Percentiles rank a stretch among this genome's conserved stretches.
Conservation (phyloP, 2,797 vertebrate genomes). For the Acrocephalus scirpaceus region DNA sequence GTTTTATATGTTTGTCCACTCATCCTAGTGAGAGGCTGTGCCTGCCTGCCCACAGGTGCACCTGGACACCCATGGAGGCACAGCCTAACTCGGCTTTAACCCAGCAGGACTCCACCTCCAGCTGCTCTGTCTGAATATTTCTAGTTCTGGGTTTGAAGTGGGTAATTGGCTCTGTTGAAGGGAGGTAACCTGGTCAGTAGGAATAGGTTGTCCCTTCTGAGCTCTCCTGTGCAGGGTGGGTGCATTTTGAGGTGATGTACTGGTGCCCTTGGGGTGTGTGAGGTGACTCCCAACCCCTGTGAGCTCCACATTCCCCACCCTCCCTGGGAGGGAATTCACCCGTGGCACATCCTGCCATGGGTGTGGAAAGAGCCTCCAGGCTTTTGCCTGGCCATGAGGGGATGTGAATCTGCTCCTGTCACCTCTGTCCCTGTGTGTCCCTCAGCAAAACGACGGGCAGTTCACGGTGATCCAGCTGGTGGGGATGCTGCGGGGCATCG, state of each 20-base stretch:
- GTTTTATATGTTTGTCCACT: rapidly evolving
- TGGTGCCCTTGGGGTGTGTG: background rate
- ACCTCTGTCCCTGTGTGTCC: background rate
- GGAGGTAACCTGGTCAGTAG: background rate
- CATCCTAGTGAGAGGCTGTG: background rate
- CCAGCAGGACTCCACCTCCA: background rate
- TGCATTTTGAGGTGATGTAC: background rate
- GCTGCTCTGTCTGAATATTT: background rate
- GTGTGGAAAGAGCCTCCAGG: background rate
- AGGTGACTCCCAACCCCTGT: background rate
- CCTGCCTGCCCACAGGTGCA: background rate
- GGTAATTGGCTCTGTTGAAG: background rate
- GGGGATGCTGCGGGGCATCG: constrained; percentile 94
- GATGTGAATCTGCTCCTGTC: background rate
- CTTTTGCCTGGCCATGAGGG: background rate
- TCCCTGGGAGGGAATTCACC: background rate
- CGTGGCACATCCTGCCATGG: rapidly evolving
- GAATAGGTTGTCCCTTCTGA: background rate
- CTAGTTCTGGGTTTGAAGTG: background rate
- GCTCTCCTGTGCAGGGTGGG: background rate
- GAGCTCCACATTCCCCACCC: background rate
- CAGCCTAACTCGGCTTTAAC: background rate
- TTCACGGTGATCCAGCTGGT: constrained; percentile 98
- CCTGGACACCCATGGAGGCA: background rate
- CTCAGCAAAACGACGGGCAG: constrained; percentile 95